Evolutionary conservation across 2,888 invertebrate species (phyloP), one percentile per base, ranked within the genome.

Genomic region (Auanema sp.): DNA sequence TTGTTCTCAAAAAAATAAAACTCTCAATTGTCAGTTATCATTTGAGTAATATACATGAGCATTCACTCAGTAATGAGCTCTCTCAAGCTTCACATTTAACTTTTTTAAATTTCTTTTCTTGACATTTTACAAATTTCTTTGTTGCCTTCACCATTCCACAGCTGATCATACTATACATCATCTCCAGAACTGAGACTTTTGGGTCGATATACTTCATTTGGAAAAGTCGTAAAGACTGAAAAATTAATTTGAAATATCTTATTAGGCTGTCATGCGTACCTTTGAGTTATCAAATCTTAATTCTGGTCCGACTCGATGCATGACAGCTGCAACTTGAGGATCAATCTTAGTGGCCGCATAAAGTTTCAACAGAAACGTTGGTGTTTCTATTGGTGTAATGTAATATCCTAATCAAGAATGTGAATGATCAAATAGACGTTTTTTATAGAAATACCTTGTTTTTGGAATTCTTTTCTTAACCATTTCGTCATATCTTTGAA

Each of bases 111-210:
- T 55, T 21, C 23, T 59, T 40, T 42, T 51, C 49, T 18, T 51
- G 50, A 6, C 12, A 12, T 41, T 60, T 55, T 33, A 14, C 68
- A 57, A 79, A 82, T 57, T 80, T 79, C 60, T 77, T 80, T 3
- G 79, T 77, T 57, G 84, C 84, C 71, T 84, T 84, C 4, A 86
- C 83, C 54, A 86, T 79, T 25, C 85, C 85, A 40, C 78, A 76
- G 49, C 86, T 86, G 42, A 87, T 85, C 68, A 87, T 77, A 59
- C 84, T 83, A 75, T 86, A 84, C 16, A 84, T 85, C 85, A 86
- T 86, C 59, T 87, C 87, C 54, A 86, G 76, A 16, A 87, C 66
- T 3, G 86, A 86, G 47, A 84, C 82, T 58, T 85, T 84, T 11
- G 84, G 65, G 41, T 85, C 84, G 23, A 77, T 80, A 24, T 86